Conservation (phyloP, 2,113 vertebrate species). For the Benitochromis conjunctus region DNA sequence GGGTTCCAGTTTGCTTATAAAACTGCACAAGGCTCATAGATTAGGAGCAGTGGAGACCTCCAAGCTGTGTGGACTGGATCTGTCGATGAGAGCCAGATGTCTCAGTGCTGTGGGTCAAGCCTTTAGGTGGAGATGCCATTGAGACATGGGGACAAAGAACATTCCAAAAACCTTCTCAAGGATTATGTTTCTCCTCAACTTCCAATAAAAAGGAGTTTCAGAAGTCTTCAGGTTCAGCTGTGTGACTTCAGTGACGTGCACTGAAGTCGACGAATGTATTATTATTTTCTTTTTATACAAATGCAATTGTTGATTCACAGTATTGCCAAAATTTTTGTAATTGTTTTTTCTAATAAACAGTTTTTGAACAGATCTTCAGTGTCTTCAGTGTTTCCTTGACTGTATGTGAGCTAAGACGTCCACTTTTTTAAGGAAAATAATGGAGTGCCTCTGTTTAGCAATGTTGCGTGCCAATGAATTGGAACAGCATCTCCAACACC, state of each 20-base stretch:
- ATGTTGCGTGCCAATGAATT: not conserved
- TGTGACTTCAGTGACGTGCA: conserved; percentile 32
- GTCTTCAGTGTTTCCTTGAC: conserved; percentile 2
- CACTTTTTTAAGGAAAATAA: not conserved
- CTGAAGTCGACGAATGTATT: conserved; percentile 64
- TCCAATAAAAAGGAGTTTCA: conserved; percentile 46
- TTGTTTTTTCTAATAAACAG: conserved; percentile 64
- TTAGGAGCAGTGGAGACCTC: conserved; percentile 6
- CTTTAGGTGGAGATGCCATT: conserved; percentile 55
- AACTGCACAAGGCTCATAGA: conserved; percentile 9
- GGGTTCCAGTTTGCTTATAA: conserved; percentile 19
- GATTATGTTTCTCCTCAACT: conserved; percentile 49
- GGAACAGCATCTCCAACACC: conserved; percentile 24
- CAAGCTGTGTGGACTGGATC: conserved; percentile 24
- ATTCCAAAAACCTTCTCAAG: conserved; percentile 69
- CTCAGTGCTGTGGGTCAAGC: conserved; percentile 29
- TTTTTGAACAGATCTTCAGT: not conserved
- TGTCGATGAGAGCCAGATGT: conserved; percentile 47
- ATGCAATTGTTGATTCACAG: conserved; percentile 48
- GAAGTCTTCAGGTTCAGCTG: conserved; percentile 62
- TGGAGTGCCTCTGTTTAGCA: not conserved
- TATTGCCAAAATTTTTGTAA: conserved; percentile 63
- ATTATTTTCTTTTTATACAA: conserved; percentile 51
- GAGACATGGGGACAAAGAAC: conserved; percentile 49
- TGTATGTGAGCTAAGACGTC: not conserved